Evolutionary conservation across 2,888 invertebrate genomes (phyloP).

Genomic region (Drosophila gaucha): DNA sequence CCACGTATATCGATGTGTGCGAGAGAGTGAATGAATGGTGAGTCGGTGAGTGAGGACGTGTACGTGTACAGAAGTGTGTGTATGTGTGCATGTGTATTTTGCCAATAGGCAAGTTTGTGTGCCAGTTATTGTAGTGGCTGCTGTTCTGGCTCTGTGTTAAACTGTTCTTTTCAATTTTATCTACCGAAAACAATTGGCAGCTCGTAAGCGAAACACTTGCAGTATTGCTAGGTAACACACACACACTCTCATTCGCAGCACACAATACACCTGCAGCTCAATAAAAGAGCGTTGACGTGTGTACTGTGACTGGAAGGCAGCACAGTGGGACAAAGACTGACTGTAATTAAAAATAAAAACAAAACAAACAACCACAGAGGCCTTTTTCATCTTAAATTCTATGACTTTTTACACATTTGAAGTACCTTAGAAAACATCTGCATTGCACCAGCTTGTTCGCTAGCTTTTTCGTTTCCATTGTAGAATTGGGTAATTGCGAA

Average conservation of each 20-base stretch:
- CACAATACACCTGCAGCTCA: slow-evolving; percentile 37
- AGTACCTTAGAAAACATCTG: slow-evolving; percentile 19
- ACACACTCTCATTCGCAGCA: slow-evolving; percentile 8
- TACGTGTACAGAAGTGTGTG: slow-evolving; percentile 14
- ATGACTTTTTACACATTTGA: not conserved
- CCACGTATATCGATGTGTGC: slow-evolving; percentile 25
- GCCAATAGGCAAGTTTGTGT: slow-evolving; percentile 55
- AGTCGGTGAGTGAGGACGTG: slow-evolving; percentile 3
- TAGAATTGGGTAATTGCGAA: slow-evolving; percentile 60
- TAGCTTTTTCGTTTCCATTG: slow-evolving; percentile 43
- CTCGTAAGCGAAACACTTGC: slow-evolving; percentile 56
- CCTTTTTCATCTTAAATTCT: not conserved
- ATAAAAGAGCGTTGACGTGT: slow-evolving; percentile 40
- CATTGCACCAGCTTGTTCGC: slow-evolving; percentile 32
- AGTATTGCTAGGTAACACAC: slow-evolving; percentile 25
- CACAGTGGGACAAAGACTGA: slow-evolving; percentile 55
- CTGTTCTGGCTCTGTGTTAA: slow-evolving; percentile 40
- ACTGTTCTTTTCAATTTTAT: slow-evolving; percentile 63
- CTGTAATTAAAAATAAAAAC: slow-evolving; percentile 12
- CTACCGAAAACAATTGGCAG: slow-evolving; percentile 63
- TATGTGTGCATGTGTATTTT: slow-evolving; percentile 18
- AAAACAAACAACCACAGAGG: not conserved
- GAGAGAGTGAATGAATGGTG: slow-evolving; percentile 18
- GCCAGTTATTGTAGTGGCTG: slow-evolving; percentile 51
- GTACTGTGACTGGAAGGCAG: slow-evolving; percentile 13